Base-by-base conservation (phyloP, 2,797 vertebrate genomes). In the Staurois parvus region DNA sequence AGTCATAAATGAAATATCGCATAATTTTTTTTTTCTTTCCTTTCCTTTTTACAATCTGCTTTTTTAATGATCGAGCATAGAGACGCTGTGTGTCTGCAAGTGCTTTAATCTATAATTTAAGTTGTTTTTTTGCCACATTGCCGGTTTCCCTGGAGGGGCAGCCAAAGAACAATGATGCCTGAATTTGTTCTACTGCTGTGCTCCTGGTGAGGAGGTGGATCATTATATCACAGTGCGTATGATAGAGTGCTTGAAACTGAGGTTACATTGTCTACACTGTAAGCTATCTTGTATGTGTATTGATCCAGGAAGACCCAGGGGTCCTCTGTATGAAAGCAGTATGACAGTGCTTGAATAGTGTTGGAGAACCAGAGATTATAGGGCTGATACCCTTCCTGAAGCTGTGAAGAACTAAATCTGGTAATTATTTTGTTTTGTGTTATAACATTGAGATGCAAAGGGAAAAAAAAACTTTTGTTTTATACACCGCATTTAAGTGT, bases 231-330 rank as follows among this genome's bases (percentile, higher is more conserved):
- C 76, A 29, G 11, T 59, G 74, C 24, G 30, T 62, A 74, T 85
- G 64, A 85, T 85, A 72, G 12, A 70, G 70, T 81, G 56, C 37
- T 30, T 17, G 40, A 32, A 73, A 48, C n/a, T 66, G 19, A 86
- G n/a, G 48, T 76, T 76, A 72, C 66, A 81, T 76, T 72, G 73
- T 66, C 29, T 72, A 15, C 79, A 37, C 52, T 81, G 79, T 76
- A 76, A 70, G 77, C 48, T n/a, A 52, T 68, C 72, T 85, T 85
- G 78, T 81, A 85, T 42, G 62, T 62, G 64, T 85, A 85, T 85
- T 81, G 84, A 81, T 85, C 72, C 73, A 45, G 12, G 24, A 42
- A 80, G 64, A 52, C 79, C 48, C 48, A 64, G 72, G 84, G 84
- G 48, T 81, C 37, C 66, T 80, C 72, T 70, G 15, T 32, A 81